These are phyloP conservation scores for Ormia ochracea DNA, from an alignment of 2,888 invertebrate genomes.

Conservation along the genomic window DNA sequence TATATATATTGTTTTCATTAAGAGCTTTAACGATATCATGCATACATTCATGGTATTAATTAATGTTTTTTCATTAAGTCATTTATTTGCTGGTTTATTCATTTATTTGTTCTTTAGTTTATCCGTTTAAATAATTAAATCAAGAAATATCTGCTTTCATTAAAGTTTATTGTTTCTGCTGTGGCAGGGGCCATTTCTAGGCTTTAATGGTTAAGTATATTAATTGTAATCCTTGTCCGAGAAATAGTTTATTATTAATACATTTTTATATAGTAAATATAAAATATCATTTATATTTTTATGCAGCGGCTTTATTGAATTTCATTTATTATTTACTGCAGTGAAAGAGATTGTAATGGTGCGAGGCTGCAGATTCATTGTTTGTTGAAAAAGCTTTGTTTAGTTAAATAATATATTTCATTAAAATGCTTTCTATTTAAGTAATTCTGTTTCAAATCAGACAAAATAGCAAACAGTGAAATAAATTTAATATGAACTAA, in stretches of 20 bases:
- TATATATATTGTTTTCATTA: too few relatives aligned
- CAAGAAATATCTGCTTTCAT: background rate
- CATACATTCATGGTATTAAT: background rate
- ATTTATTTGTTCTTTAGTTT: background rate
- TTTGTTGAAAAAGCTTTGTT: too few relatives aligned
- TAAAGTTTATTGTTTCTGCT: background rate
- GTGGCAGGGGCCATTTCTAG: background rate
- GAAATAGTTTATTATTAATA: constrained; percentile 1
- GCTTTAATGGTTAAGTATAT: background rate
- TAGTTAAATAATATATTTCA: too few relatives aligned
- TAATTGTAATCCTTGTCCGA: constrained; percentile 3
- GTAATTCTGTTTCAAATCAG: too few relatives aligned
- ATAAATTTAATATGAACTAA: too few relatives aligned
- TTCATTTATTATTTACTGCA: too few relatives aligned
- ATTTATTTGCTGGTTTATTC: background rate
- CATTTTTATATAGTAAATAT: background rate
- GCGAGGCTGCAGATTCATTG: too few relatives aligned
- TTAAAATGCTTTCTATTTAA: too few relatives aligned
- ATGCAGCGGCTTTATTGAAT: too few relatives aligned
- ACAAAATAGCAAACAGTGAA: too few relatives aligned
- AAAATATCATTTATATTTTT: background rate
- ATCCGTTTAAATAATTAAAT: constrained; percentile 12
- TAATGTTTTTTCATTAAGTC: background rate
- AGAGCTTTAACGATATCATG: background rate
- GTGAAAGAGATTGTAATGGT: too few relatives aligned